Evolutionary conservation across 2,888 invertebrate species (phyloP).

Genomic region (Lycophotia porphyrea): DNA sequence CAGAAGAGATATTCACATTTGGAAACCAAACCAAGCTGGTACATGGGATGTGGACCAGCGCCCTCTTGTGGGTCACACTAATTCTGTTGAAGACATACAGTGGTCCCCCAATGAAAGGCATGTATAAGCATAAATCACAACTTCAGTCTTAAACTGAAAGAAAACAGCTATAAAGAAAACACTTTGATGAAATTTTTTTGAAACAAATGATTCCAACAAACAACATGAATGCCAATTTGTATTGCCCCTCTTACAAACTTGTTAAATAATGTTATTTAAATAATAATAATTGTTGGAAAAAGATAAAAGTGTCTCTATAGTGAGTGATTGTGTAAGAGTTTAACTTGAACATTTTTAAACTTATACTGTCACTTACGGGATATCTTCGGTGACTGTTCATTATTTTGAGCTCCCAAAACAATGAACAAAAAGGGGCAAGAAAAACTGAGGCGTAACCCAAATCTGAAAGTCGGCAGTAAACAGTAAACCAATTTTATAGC

Average conservation of each 20-base stretch:
- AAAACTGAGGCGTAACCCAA: neutral
- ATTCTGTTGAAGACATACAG: conserved; percentile 99
- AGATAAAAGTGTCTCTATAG: neutral
- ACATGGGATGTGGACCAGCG: conserved; percentile 97
- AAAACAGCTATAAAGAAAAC: neutral
- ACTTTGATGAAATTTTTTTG: neutral
- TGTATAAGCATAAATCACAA: neutral
- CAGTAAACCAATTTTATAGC: neutral
- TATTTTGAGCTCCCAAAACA: no score
- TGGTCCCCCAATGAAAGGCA: conserved; percentile 98
- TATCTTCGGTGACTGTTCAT: no score
- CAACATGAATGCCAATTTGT: neutral
- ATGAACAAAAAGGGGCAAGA: no score
- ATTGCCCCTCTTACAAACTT: neutral
- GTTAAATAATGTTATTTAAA: neutral
- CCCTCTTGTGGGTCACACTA: conserved; percentile 96
- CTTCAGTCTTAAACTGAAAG: neutral
- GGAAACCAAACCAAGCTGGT: conserved; percentile 95
- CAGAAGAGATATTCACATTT: conserved; percentile 97
- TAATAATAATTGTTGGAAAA: neutral
- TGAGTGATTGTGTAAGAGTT: neutral
- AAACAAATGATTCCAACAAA: neutral
- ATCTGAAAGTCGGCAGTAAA: neutral
- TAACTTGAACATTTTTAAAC: no score
- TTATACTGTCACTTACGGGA: no score